Base-by-base conservation (phyloP, 1,140 invertebrate genomes). In the Melipona quadrifasciata region DNA sequence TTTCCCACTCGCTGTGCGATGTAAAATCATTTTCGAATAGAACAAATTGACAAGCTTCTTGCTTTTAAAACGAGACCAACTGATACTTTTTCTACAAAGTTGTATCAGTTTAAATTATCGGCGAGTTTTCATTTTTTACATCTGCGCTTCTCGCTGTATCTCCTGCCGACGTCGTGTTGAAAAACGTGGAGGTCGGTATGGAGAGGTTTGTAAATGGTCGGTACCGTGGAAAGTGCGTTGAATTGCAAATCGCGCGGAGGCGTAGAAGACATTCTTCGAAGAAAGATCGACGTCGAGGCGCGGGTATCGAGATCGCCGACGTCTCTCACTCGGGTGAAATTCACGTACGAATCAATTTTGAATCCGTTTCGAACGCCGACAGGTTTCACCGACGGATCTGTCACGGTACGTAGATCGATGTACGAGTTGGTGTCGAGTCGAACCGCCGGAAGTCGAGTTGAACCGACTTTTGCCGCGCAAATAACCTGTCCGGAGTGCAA, bases 251-350 rank as follows among this genome's bases (percentile, higher is more conserved):
- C 1, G 17, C 27, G 64, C 14, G 76, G 51, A 53, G 39, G 47
- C 58, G 76, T 65, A 31, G 34, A 24, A 34, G 47, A 53, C 21
- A 67, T 31, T 53, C 24, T 4, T 0, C 5, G 8, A 12, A 12
- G 75, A 77, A 64, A 67, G 68, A 78, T 78, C 8, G 76, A 55
- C n/a, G n/a, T n/a, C n/a, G n/a, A n/a, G n/a, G n/a, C n/a, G n/a
- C n/a, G n/a, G n/a, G 75, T 77, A 31, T 64, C 58, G 39, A 19
- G 39, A 64, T 65, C n/a, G 58, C 14, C 47, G 47, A 64, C 27
- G 57, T n/a, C 24, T 65, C 57, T 76, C n/a, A n/a, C 57, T 75
- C 31, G 19, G 27, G 10, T 27, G n/a, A 64, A 61, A 51, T 27
- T 65, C 17, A 19, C 39, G 24, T 31, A 27, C 8, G 17, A 47